Evolutionary conservation across 1,140 invertebrate species (phyloP), one percentile per base, ranked within the genome.

Genomic region (Atopsyche davidsoni): DNA sequence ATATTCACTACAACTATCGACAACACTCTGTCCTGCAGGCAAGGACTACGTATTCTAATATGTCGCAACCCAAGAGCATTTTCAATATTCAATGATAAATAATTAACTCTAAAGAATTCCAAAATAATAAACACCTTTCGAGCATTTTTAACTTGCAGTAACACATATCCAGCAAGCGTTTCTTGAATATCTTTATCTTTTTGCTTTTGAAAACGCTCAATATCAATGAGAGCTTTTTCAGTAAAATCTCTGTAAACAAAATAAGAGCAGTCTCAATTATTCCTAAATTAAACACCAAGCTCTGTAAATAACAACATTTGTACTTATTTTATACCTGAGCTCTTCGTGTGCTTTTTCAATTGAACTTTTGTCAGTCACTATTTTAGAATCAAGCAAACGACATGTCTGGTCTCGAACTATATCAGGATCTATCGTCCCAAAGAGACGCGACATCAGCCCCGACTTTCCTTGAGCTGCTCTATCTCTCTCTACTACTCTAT

Each of bases 371-470:
- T 80, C 79, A 47, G 81, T 77, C 41, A 75, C 64, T 55, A 89
- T 88, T 70, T 83, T 83, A 58, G 83, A 75, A 63, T 89, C 85
- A 17, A 89, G 65, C 32, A 81, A 78, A 28, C 75, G 68, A 32
- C 87, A 77, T 69, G 83, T 85, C 50, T 82, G 68, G 64, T 89
- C 86, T 41, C 83, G 75, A 28, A 88, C 81, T 64, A 89, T 87
- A 59, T 87, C 86, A 0, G 86, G 85, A 57, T 89, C 86, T 1
- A 85, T 80, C 32, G 80, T 79, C n/a, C 86, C 86, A 73, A 89
- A 87, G 44, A 89, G 52, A 1, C 82, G 71, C 3, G 81, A 82
- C 78, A 87, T 83, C 7, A 87, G 56, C 2, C 82, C 77, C 0
- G 78, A 71, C 67, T 87, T 87, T 22, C 86, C 86, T 64, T 76